Evolutionary conservation across 2,113 vertebrate species (phyloP), one percentile per base, ranked within the genome.

Genomic region (Tichodroma muraria): DNA sequence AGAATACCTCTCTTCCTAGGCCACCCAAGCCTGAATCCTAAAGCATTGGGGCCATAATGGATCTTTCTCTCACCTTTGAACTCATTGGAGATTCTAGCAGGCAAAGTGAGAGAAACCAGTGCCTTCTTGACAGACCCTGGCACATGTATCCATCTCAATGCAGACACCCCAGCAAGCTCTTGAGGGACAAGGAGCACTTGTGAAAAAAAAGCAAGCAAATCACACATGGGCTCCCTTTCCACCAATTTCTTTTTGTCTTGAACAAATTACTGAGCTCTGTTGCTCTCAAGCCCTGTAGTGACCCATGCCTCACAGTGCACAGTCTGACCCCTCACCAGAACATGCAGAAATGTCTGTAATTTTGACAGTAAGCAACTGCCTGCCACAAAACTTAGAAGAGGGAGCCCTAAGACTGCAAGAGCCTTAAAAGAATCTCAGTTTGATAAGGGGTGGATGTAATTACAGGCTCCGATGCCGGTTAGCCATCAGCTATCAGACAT

Each of bases 101-200:
- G 30, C 30, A 6, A 81, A 78, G 19, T 53, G 27, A 38, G 31
- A 84, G 38, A 91, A 91, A 33, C 1, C 18, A 38, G 25, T 33
- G 25, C 33, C 40, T 49, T 70, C 60, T 42, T 6, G 2, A 12
- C 9, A 35, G 23, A 64, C 20, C 13, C 40, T 20, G 54, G 42
- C 35, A 22, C 6, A 8, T 1, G 2, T 21, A 19, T 38, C 5
- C 0, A 24, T 33, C n/a, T 81, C 30, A 6, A 7, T 27, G 47
- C 3, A 4, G 18, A 52, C 14, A 78, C 10, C 4, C 9, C n/a
- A 59, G 13, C 40, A 44, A 27, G 40, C 25, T 81, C 75, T 71
- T 2, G 4, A 79, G 53, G 47, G 72, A 33, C 10, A 64, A 89
- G 16, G 38, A 81, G 7, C 8, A 25, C 15, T 50, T 37, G 25